Evolutionary conservation across 2,113 vertebrate genomes (phyloP).

Genomic region (Gallinago paraguaiae): DNA sequence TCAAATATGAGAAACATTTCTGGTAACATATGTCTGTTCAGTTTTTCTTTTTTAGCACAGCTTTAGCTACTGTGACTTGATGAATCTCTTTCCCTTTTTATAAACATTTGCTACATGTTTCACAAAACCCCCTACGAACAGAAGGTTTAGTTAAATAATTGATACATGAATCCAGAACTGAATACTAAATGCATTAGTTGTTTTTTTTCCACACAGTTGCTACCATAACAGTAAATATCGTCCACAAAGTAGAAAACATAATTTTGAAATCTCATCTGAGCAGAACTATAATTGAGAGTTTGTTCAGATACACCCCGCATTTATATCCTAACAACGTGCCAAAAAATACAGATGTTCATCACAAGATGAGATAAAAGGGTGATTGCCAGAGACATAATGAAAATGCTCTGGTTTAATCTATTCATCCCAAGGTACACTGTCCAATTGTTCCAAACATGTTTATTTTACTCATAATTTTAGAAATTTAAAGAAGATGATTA

Average conservation of each 20-base stretch:
- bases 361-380: neutral
- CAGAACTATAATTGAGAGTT: constrained; percentile 43
- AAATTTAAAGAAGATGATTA: neutral
- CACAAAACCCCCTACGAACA: constrained; percentile 17
- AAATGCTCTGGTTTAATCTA: constrained; percentile 16
- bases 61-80: constrained; percentile 29
- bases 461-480: neutral
- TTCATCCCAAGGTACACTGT: constrained; percentile 24
- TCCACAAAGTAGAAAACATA: neutral
- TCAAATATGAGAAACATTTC: constrained; percentile 20
- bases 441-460: constrained; percentile 30
- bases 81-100: neutral
- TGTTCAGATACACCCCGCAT: constrained; percentile 8
- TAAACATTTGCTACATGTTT: constrained; percentile 51
- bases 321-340: neutral
- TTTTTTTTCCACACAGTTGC: neutral
- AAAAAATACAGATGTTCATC: constrained; percentile 48
- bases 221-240: neutral
- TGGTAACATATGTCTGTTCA: constrained; percentile 39
- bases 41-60: constrained; percentile 33
- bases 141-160: constrained; percentile 61
- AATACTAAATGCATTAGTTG: constrained; percentile 39
- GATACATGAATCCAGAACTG: constrained; percentile 13
- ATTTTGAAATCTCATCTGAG: constrained; percentile 42
- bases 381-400: constrained; percentile 20